Evolutionary conservation across 2,888 invertebrate genomes (phyloP).

Genomic region (Thera obeliscata): DNA sequence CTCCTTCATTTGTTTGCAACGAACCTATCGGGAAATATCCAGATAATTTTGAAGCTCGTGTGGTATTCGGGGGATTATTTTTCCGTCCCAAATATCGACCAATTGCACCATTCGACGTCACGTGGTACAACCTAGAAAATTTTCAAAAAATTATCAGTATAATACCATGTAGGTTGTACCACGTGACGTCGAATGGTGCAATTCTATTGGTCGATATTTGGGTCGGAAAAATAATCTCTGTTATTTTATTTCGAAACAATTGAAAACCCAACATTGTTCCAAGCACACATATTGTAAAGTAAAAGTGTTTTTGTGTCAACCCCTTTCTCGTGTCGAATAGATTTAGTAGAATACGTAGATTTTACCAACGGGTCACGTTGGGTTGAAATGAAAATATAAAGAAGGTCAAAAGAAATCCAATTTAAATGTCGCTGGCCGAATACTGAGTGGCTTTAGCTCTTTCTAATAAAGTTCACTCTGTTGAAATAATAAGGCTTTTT

Average conservation of each 20-base stretch:
- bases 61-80: no score
- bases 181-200: no score
- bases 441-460: slow-evolving; percentile 22
- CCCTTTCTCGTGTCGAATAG: slow-evolving; percentile 34
- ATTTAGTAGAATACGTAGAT: slow-evolving; percentile 28
- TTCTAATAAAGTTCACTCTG: slow-evolving; percentile 21
- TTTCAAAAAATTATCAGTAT: no score
- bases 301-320: slow-evolving; percentile 44
- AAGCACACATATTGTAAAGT: slow-evolving; percentile 30
- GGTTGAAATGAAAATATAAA: slow-evolving; percentile 29
- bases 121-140: no score
- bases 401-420: slow-evolving; percentile 33
- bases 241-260: slow-evolving; percentile 19
- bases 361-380: slow-evolving; percentile 32
- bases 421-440: slow-evolving; percentile 26
- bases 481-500: slow-evolving; percentile 15
- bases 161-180: no score
- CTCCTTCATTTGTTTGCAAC: no score
- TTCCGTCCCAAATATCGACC: no score
- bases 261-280: slow-evolving; percentile 25
- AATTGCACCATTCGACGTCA: no score
- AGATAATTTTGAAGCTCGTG: no score
- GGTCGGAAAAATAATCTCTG: background rate
- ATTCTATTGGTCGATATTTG: no score
- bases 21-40: no score